Base-by-base conservation (phyloP, 2,797 vertebrate genomes). In the Lates japonicus region DNA sequence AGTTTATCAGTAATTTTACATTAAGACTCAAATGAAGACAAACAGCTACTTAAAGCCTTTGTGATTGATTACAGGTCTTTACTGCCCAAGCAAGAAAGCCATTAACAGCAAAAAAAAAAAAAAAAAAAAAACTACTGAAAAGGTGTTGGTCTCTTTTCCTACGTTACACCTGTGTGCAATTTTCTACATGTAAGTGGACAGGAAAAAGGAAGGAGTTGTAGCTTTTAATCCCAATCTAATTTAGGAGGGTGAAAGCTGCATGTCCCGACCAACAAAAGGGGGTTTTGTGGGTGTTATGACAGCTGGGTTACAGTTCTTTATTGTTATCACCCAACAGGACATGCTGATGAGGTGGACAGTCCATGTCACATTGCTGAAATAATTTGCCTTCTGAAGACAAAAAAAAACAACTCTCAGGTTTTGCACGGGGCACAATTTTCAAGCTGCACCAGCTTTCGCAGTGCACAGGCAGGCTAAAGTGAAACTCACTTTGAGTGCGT, bases 401-500 rank as follows among this genome's bases (percentile, higher is more conserved):
- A 37, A 37, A 9, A 42, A 70, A 66, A 46, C 35, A 19, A 33
- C 29, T 71, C 51, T 75, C 70, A 57, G 71, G 69, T 74, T 89
- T 73, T 81, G 66, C 62, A 64, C 31, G 2, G 25, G 25, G 72
- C 52, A 41, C 42, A 58, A 71, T 68, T 57, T 78, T 49, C 62
- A 70, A 52, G 63, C 84, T 70, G 59, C 77, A 77, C 35, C 74
- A 71, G 83, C 73, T 74, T 78, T 70, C 64, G 82, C 81, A 72
- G 49, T 57, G 64, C 75, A 74, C 72, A 68, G 76, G 92, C 94
- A 93, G 95, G 90, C 95, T 94, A 91, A 95, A 96, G 90, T 96
- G 94, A 96, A 96, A 95, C 94, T 95, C 95, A 93, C 95, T 96
- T 93, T 91, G 90, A 95, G 94, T 91, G 91, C 94, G 94, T 86